A percentile compares a stretch with the other conserved stretches of the same genome.
phyloP scores from a whole-genome alignment of 1,140 invertebrate species.

The Homalodisca vitripennis region DNA sequence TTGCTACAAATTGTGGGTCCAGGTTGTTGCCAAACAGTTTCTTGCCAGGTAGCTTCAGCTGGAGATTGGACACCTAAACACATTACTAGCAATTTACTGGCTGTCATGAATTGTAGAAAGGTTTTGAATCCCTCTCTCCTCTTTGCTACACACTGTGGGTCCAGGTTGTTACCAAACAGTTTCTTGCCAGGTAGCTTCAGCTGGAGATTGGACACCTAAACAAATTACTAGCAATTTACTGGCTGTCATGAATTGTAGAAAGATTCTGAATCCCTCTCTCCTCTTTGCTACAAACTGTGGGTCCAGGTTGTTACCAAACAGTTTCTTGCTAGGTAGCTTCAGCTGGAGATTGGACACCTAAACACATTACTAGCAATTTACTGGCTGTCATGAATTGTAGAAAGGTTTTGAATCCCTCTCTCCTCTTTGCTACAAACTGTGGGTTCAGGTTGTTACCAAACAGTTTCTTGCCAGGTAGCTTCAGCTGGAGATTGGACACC shows the following conservation, averaged over 20 bases:
- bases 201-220: constrained; percentile 52
- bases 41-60: constrained; percentile 58
- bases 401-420: constrained; percentile 55
- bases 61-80: constrained; percentile 53
- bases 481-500: constrained; percentile 52
- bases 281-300: constrained; percentile 55
- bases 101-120: constrained; percentile 52
- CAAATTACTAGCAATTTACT: constrained; percentile 45
- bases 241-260: constrained; percentile 52
- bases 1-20: constrained; percentile 55
- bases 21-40: constrained; percentile 58
- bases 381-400: too few relatives aligned
- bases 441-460: constrained; percentile 59
- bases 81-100: constrained; percentile 45
- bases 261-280: constrained; percentile 54
- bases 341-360: constrained; percentile 53
- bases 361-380: too few relatives aligned
- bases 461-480: constrained; percentile 58
- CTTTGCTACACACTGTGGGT: constrained; percentile 55
- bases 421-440: constrained; percentile 53
- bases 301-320: constrained; percentile 58
- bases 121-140: constrained; percentile 54
- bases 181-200: constrained; percentile 59
- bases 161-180: constrained; percentile 57
- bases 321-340: constrained; percentile 58